A percentile compares a stretch with the other conserved stretches of the same genome.
phyloP scores from a whole-genome alignment of 2,797 vertebrate species.

The Pangasius djambal region DNA sequence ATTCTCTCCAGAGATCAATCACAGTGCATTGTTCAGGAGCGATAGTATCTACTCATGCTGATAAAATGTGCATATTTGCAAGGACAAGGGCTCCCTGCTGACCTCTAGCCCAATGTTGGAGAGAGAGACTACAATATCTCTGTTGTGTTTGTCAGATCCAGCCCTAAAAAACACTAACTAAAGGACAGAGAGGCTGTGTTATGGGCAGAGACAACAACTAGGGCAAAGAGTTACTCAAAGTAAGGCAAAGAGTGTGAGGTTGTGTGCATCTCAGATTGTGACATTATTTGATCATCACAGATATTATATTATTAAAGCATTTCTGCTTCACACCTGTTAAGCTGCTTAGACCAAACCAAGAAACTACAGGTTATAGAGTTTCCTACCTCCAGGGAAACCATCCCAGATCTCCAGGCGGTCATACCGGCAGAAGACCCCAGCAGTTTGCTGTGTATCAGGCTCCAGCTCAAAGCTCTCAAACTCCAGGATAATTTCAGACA shows the following conservation, averaged over 20 bases:
- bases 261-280: neutral
- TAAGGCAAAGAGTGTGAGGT: neutral
- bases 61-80: conserved; percentile 44
- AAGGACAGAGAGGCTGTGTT: conserved; percentile 17
- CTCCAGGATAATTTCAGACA: conserved; percentile 95
- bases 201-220: conserved; percentile 26
- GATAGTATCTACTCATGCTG: conserved; percentile 44
- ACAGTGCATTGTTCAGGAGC: conserved; percentile 44
- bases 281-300: neutral
- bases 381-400: conserved; percentile 93
- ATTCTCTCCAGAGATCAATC: conserved; percentile 52
- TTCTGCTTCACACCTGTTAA: neutral
- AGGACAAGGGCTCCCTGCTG: conserved; percentile 40
- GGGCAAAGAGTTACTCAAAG: conserved; percentile 18
- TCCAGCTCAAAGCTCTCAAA: conserved; percentile 98
- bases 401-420: conserved; percentile 98
- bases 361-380: neutral
- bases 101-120: conserved; percentile 33
- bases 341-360: neutral
- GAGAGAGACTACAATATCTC: conserved; percentile 24
- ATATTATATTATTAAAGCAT: neutral
- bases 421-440: conserved; percentile 90
- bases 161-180: neutral
- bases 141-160: conserved; percentile 23
- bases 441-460: conserved; percentile 86